Evolutionary conservation across 1,140 invertebrate species (phyloP).

Genomic region (Psix sp.): DNA sequence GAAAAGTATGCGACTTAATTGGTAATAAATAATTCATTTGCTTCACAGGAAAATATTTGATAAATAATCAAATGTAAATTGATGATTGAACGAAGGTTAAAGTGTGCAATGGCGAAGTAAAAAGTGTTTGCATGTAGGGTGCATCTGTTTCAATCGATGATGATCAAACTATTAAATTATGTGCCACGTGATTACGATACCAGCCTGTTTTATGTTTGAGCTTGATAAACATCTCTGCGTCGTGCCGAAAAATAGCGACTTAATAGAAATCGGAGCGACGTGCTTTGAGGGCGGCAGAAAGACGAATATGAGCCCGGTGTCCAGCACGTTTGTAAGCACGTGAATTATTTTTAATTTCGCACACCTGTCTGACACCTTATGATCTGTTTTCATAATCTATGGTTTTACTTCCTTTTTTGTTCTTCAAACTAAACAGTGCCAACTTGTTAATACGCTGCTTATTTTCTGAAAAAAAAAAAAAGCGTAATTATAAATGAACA

Average conservation of each 20-base stretch:
- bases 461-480: too few relatives aligned
- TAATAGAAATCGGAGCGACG: constrained; percentile 58
- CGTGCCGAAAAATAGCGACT: constrained; percentile 54
- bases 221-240: constrained; percentile 49
- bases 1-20: constrained; percentile 6
- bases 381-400: constrained; percentile 10
- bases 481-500: too few relatives aligned
- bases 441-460: too few relatives aligned
- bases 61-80: constrained; percentile 32
- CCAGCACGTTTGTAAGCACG: constrained; percentile 28
- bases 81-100: constrained; percentile 18
- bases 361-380: constrained; percentile 44
- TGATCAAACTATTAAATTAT: constrained; percentile 53
- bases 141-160: constrained; percentile 52
- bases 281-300: constrained; percentile 51
- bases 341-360: constrained; percentile 47
- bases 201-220: constrained; percentile 52
- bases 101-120: constrained; percentile 27
- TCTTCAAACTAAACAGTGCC: too few relatives aligned
- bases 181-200: constrained; percentile 53
- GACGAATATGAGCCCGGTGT: constrained; percentile 52
- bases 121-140: constrained; percentile 8
- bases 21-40: constrained; percentile 29
- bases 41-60: constrained; percentile 7
- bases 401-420: too few relatives aligned